Percentiles rank a stretch among this genome's conserved stretches.
Conservation (phyloP, 2,797 vertebrate species). For the Molossus molossus region DNA sequence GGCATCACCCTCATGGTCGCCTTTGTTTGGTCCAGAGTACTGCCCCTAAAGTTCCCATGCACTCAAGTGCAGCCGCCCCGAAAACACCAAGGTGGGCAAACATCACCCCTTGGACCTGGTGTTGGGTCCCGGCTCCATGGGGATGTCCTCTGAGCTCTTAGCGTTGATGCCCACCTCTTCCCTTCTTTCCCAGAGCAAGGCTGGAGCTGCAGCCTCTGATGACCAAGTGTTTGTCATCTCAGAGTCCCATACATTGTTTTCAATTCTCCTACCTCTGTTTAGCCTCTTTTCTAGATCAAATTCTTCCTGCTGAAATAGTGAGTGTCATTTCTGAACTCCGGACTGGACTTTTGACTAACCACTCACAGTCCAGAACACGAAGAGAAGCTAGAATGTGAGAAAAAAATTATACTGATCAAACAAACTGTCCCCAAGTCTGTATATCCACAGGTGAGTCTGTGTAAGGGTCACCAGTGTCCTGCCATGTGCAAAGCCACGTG, state of each 20-base stretch:
- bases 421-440: too few relatives aligned
- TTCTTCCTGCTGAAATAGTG: neutral
- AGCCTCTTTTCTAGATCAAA: too few relatives aligned
- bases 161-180: neutral
- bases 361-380: neutral
- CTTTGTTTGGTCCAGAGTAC: fast-evolving
- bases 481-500: fast-evolving
- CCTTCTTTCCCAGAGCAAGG: fast-evolving
- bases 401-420: neutral
- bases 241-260: fast-evolving
- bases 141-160: fast-evolving
- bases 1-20: fast-evolving
- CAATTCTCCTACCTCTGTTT: neutral
- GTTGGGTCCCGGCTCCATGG: neutral
- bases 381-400: neutral
- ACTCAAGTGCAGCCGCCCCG: fast-evolving
- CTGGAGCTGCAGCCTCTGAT: fast-evolving
- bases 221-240: too few relatives aligned
- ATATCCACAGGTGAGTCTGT: fast-evolving
- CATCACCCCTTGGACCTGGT: fast-evolving
- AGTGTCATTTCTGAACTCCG: neutral
- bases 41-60: too few relatives aligned
- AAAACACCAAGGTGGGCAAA: fast-evolving
- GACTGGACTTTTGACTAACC: neutral
- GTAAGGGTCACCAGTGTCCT: fast-evolving